Conservation (phyloP, 2,113 vertebrate genomes). For the Syngnathus floridae region DNA sequence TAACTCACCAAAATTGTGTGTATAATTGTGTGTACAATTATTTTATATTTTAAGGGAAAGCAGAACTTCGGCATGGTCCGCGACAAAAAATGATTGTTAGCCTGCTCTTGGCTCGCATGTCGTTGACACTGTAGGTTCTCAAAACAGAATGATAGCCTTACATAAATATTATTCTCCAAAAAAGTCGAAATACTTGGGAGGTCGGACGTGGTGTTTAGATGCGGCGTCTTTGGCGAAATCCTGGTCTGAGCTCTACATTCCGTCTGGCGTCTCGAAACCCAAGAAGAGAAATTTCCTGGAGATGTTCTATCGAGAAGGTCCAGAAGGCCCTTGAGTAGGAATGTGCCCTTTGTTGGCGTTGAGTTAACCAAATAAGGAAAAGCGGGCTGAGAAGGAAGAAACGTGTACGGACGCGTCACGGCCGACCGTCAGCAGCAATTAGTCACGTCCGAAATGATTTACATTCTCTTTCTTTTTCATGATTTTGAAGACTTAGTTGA, state of each 20-base stretch:
- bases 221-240: neutral
- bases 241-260: neutral
- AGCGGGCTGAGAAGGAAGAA: neutral
- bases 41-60: neutral
- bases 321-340: neutral
- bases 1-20: too few relatives aligned
- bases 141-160: neutral
- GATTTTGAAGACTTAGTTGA: too few relatives aligned
- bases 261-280: neutral
- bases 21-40: too few relatives aligned
- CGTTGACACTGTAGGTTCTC: neutral
- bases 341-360: neutral
- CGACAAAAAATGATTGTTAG: neutral
- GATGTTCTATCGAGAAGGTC: conserved; percentile 3
- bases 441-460: neutral
- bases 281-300: conserved; percentile 2
- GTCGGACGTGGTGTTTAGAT: neutral
- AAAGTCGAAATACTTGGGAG: neutral
- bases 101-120: neutral
- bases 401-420: neutral
- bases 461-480: too few relatives aligned
- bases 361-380: conserved; percentile 5
- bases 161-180: neutral
- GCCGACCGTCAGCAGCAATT: neutral
- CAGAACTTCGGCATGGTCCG: neutral